Base-by-base conservation (phyloP, 2,113 vertebrate species). In the Gambusia affinis region DNA sequence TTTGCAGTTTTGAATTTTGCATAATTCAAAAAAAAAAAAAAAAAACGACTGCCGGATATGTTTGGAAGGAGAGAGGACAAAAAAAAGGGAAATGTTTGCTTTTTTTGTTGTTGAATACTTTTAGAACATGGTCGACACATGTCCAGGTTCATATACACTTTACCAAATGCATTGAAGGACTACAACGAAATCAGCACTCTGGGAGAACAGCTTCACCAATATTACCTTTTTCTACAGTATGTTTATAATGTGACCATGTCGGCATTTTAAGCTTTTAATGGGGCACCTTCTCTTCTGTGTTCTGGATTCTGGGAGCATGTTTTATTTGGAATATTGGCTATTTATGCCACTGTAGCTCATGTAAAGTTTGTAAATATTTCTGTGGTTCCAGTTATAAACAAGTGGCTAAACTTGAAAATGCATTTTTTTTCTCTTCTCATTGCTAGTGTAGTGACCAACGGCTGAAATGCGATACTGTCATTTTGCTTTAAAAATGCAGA, bases 231-330 rank as follows among this genome's bases (percentile, higher is more conserved):
- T 17, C 44, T 42, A 64, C 60, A 63, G 30, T 63, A 64, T 54
- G 66, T 57, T 70, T 75, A 69, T 78, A 47, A 76, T 75, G 62
- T 71, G 77, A 80, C 80, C 71, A 81, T 76, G 72, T 81, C 54
- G 69, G 72, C 17, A 70, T 88, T 90, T 83, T 73, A 87, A 73
- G n/a, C 81, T 88, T 85, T 66, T 44, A 83, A 78, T 67, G 19
- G 66, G 60, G 47, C 57, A 62, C 60, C 64, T 85, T 72, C 82
- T 80, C 70, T 35, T 84, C 75, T 75, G 44, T 87, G 62, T 79
- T 17, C 1, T 22, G 5, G 2, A 57, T 57, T 57, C 51, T n/a
- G 17, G 24, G 24, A n/a, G 22, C 51, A 24, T 19, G 8, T 29
- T 17, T 47, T 51, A 44, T 30, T 67, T 67, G 14, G 44, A 47